phyloP scores from a whole-genome alignment of 64 coral and sea anemone species.

The Montipora cactus region DNA sequence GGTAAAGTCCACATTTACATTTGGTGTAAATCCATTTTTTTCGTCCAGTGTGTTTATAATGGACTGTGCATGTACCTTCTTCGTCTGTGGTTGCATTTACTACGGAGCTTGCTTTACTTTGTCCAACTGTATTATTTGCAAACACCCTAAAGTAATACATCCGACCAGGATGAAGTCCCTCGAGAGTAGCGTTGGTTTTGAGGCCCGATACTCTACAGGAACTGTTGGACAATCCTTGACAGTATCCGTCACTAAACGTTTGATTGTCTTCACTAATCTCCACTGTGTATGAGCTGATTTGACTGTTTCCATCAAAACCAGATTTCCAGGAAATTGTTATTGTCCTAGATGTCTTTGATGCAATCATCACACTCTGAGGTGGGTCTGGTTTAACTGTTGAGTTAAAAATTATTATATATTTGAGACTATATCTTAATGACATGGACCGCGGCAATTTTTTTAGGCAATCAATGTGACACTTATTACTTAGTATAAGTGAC shows the following conservation, averaged over 20 bases:
- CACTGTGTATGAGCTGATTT: background rate
- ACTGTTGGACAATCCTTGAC: background rate
- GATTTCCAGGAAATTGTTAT: conserved; percentile 16
- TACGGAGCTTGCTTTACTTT: background rate
- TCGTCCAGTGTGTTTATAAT: too few relatives aligned
- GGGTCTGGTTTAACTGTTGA: background rate
- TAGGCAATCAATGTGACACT: too few relatives aligned
- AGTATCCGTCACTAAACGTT: background rate
- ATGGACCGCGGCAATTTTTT: too few relatives aligned
- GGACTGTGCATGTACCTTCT: conserved; percentile 1
- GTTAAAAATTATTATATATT: too few relatives aligned
- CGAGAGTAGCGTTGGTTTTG: background rate
- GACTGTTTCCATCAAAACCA: conserved; percentile 18
- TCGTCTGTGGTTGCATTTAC: conserved; percentile 11
- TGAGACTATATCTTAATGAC: too few relatives aligned
- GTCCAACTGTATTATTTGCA: background rate
- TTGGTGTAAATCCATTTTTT: too few relatives aligned
- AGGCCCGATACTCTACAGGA: background rate
- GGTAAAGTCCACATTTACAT: too few relatives aligned
- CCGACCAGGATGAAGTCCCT: background rate
- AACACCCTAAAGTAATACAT: background rate
- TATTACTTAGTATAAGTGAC: too few relatives aligned
- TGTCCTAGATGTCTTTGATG: background rate
- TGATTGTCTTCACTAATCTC: background rate
- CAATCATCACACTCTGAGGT: background rate